phyloP scores from a whole-genome alignment of 2,113 vertebrate genomes.

The Xiphophorus couchianus region DNA sequence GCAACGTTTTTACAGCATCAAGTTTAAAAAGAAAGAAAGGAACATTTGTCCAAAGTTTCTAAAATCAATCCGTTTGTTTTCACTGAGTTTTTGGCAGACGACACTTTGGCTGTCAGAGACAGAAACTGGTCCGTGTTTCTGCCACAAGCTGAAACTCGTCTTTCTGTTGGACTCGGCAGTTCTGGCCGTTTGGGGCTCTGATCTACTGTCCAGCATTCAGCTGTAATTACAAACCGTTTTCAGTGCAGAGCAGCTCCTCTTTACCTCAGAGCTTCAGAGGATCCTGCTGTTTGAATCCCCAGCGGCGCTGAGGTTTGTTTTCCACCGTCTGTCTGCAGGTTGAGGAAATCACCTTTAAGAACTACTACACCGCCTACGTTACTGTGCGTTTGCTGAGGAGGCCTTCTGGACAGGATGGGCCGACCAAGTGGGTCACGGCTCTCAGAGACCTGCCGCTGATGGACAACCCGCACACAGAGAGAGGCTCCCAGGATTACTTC shows the following conservation, averaged over 20 bases:
- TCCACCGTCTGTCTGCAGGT: conserved; percentile 71
- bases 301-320: background rate
- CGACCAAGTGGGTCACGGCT: conserved; percentile 85
- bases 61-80: no score
- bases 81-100: no score
- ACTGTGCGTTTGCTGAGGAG: conserved; percentile 84
- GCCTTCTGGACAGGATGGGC: conserved; percentile 48
- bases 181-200: conserved; percentile 9
- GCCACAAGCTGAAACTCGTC: background rate
- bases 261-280: conserved; percentile 55
- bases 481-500: conserved; percentile 89
- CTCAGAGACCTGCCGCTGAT: conserved; percentile 85
- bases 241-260: conserved; percentile 40
- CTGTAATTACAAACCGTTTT: conserved; percentile 39
- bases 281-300: conserved; percentile 19
- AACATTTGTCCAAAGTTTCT: no score
- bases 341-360: conserved; percentile 89
- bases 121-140: background rate
- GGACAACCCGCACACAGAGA: conserved; percentile 90
- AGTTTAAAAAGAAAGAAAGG: no score
- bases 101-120: no score
- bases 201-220: conserved; percentile 47
- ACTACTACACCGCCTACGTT: conserved; percentile 92
- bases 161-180: background rate
- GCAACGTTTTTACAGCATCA: no score